Evolutionary conservation across 2,113 vertebrate genomes (phyloP).

Genomic region (Pachycephala philippinensis): DNA sequence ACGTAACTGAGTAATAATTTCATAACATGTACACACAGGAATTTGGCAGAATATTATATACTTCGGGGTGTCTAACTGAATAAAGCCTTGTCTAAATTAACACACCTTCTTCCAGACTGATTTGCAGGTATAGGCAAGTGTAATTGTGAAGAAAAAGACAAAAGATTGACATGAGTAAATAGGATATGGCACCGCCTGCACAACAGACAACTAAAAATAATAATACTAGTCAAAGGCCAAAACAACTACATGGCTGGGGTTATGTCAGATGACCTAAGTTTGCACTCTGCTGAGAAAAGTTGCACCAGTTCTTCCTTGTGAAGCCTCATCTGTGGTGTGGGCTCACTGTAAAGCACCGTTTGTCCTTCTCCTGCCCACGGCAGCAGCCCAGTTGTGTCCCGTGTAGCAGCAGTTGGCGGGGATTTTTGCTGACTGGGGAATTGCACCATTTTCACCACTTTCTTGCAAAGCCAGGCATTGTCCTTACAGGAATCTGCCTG

Average conservation of each 20-base stretch:
- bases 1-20: background rate
- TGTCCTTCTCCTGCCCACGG: background rate
- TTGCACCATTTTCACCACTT: background rate
- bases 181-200: background rate
- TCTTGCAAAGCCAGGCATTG: background rate
- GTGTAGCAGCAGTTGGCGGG: fast-evolving
- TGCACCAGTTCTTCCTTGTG: background rate
- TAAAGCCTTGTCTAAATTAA: background rate
- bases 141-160: background rate
- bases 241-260: background rate
- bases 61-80: background rate
- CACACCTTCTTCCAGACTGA: background rate
- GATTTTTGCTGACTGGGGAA: background rate
- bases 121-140: background rate
- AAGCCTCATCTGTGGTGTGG: background rate
- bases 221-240: background rate
- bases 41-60: background rate
- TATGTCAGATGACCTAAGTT: background rate
- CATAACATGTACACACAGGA: background rate
- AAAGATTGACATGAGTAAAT: background rate
- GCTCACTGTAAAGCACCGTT: background rate
- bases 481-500: background rate
- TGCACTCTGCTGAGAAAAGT: background rate
- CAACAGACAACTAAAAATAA: background rate
- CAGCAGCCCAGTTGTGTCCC: background rate